These are phyloP conservation scores for Parascotia fuliginaria DNA, from an alignment of 2,888 invertebrate species.

Conservation along the genomic window DNA sequence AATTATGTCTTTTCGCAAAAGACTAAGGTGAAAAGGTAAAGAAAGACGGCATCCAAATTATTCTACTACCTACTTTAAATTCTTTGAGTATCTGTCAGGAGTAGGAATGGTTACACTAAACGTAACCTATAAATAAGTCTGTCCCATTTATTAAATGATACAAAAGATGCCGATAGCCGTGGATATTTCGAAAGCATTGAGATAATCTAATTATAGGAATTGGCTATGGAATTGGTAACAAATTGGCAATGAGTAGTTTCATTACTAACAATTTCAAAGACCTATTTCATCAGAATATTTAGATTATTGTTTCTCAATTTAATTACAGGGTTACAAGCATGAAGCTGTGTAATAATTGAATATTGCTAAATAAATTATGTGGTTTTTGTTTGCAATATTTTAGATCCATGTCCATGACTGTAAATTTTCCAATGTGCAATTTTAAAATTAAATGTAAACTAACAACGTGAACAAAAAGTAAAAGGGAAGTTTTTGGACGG, in stretches of 20 bases:
- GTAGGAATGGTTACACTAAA: too few species aligned
- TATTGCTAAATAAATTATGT: background rate
- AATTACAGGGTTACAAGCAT: background rate
- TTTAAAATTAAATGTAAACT: too few species aligned
- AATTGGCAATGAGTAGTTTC: slow-evolving; percentile 26
- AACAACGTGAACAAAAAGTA: too few species aligned
- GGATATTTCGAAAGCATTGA: slow-evolving; percentile 25
- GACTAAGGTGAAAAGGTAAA: too few species aligned
- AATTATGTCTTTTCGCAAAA: too few species aligned
- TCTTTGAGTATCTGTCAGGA: too few species aligned
- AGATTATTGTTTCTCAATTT: slow-evolving; percentile 24
- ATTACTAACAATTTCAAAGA: slow-evolving; percentile 22
- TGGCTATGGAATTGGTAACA: slow-evolving; percentile 27
- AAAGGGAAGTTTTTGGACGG: too few species aligned
- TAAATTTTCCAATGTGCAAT: too few species aligned
- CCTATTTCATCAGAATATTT: slow-evolving; percentile 18
- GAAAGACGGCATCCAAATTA: too few species aligned
- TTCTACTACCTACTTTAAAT: too few species aligned
- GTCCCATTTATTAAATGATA: slow-evolving; percentile 20
- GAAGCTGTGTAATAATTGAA: slow-evolving; percentile 4
- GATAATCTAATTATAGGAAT: slow-evolving; percentile 37
- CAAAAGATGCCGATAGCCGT: slow-evolving; percentile 32
- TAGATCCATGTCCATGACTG: too few species aligned
- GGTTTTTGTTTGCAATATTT: background rate
- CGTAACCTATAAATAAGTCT: slow-evolving; percentile 3